Evolutionary conservation across 2,888 invertebrate genomes (phyloP).

Genomic region (Xylota sylvarum): DNA sequence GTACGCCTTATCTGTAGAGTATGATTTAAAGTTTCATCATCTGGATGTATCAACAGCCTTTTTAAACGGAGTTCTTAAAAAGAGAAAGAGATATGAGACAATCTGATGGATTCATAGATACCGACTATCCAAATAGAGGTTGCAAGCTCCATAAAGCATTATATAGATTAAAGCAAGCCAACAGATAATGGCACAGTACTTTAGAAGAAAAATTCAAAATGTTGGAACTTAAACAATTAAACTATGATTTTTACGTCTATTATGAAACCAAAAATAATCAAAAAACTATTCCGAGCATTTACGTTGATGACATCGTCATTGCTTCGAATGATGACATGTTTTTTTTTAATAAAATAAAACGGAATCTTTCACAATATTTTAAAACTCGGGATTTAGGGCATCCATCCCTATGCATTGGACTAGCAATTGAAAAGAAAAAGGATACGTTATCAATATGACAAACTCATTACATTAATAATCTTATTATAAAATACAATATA

Average conservation of each 20-base stretch:
- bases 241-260: slow-evolving; percentile 29
- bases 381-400: slow-evolving; percentile 15
- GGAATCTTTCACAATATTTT: slow-evolving; percentile 11
- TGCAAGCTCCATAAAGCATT: slow-evolving; percentile 34
- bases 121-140: slow-evolving; percentile 4
- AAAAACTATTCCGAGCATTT: neutral
- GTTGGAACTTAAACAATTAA: slow-evolving; percentile 9
- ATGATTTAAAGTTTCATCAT: slow-evolving; percentile 53
- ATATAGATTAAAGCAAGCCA: slow-evolving; percentile 35
- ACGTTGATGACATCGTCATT: slow-evolving; percentile 33
- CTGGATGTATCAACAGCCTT: slow-evolving; percentile 66
- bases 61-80: slow-evolving; percentile 30
- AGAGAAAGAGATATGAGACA: slow-evolving; percentile 27
- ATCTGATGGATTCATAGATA: slow-evolving; percentile 27
- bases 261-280: slow-evolving; percentile 17
- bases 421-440: slow-evolving; percentile 7
- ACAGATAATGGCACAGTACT: slow-evolving; percentile 24
- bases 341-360: slow-evolving; percentile 9
- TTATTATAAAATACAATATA: slow-evolving; percentile 10
- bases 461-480: slow-evolving; percentile 12
- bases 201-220: slow-evolving; percentile 17
- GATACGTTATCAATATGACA: slow-evolving; percentile 18
- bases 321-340: slow-evolving; percentile 3
- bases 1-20: slow-evolving; percentile 54
- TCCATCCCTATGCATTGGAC: slow-evolving; percentile 18